These are phyloP conservation scores for Junonia oenone DNA, from an alignment of 2,888 invertebrate species.

Conservation along the genomic window DNA sequence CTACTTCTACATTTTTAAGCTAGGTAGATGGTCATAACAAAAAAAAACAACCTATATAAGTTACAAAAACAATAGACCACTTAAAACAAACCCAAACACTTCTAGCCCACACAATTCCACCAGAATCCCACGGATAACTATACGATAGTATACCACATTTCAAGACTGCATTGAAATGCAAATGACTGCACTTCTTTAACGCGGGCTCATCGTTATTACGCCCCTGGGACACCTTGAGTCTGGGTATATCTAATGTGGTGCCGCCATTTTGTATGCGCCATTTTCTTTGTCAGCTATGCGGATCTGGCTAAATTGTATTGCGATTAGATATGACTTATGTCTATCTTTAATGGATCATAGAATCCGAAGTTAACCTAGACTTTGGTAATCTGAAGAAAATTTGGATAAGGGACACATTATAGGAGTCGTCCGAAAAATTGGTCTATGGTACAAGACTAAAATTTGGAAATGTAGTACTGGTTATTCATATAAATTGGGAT, in stretches of 20 bases:
- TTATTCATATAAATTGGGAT: no score
- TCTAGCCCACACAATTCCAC: conserved; percentile 5
- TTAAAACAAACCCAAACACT: neutral
- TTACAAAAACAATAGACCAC: neutral
- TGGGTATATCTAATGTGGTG: conserved; percentile 24
- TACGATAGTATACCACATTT: conserved; percentile 17
- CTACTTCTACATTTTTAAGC: no score
- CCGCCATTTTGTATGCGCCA: conserved; percentile 22
- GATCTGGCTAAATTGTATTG: conserved; percentile 14
- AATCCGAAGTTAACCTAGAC: no score
- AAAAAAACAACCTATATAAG: neutral
- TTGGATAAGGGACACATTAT: no score
- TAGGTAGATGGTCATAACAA: neutral
- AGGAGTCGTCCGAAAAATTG: no score
- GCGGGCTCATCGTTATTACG: conserved; percentile 48
- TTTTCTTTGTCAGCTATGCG: conserved; percentile 27
- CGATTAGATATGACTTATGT: no score
- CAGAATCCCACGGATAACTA: conserved; percentile 12
- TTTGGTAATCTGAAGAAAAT: no score
- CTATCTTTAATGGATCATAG: no score
- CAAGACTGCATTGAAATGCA: conserved; percentile 48
- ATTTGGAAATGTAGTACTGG: no score
- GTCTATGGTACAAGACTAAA: no score
- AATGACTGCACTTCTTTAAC: conserved; percentile 57
- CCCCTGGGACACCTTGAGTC: conserved; percentile 42